Base-by-base conservation (phyloP, 2,888 invertebrate species). In the Gymnosoma rotundatum region DNA sequence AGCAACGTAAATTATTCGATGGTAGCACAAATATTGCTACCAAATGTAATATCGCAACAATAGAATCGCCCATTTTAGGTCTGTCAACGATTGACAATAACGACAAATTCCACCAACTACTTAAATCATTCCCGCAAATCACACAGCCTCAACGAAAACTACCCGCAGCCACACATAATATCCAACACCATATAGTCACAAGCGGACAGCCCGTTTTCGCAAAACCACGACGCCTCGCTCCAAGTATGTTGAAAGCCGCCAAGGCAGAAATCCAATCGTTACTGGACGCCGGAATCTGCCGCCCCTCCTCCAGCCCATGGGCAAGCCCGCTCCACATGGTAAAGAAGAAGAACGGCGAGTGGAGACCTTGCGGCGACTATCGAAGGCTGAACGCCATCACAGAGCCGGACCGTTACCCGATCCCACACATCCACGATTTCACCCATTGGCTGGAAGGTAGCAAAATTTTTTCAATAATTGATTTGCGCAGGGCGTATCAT, bases 151-250 rank as follows among this genome's bases (percentile, higher is more conserved):
- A 1, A 8, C 21, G 16, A 64, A 66, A 48, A 14, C 14, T 5
- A 14, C 5, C 14, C 5, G 14, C 18, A 12, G 2, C 48, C 6
- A 45, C 10, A 0, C 75, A 72, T 18, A 54, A 64, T 2, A 70
- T 86, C 14, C n/a, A 58, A 12, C 79, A 86, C 21, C 82, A 86
- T 50, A 86, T 54, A 20, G 20, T 54, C 12, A 54, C 52, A 54
- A 54, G 10, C 10, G 85, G 83, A 10, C 85, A 78, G 38, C 85
- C 83, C 5, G 70, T 83, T 4, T 58, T 69, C 38, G 58, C 25
- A 18, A 36, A 32, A 25, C 4, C 25, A 4, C 25, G 25, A 25
- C 25, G 25, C 25, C 25, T 25, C 25, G 25, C 25, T 25, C 25
- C 25, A 25, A 25, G 25, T 25, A 25, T 25, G 25, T 25, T 25